A percentile compares a stretch with the other conserved stretches of the same genome.
phyloP scores from a whole-genome alignment of 2,113 vertebrate species.

The Dascyllus trimaculatus region DNA sequence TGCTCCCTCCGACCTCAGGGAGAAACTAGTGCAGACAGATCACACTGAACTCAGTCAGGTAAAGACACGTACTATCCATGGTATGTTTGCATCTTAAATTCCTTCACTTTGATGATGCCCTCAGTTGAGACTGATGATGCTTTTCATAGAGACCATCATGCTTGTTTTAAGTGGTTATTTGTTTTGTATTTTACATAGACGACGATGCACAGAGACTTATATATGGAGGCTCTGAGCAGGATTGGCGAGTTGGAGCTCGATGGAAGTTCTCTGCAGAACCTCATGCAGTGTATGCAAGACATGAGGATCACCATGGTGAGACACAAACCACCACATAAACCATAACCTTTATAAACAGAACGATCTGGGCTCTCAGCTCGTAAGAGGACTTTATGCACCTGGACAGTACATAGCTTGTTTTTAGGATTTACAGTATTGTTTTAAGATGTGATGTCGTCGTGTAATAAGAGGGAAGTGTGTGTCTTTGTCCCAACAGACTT shows the following conservation, averaged over 20 bases:
- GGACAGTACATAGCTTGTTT: no score
- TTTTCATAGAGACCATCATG: no score
- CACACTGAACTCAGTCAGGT: conserved; percentile 85
- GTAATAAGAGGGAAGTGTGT: not conserved
- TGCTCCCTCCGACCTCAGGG: conserved; percentile 83
- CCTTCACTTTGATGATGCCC: not conserved
- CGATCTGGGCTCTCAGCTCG: not conserved
- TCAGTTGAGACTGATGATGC: not conserved
- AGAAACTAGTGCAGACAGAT: conserved; percentile 88
- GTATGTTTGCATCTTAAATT: not conserved
- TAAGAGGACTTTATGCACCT: no score
- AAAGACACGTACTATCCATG: conserved; percentile 22
- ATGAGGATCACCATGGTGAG: conserved; percentile 73
- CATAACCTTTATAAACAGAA: not conserved
- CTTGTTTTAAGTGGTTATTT: not conserved
- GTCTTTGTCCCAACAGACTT: conserved; percentile 58
- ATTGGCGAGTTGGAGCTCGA: conserved; percentile 79
- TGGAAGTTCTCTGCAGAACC: conserved; percentile 60
- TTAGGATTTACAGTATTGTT: not conserved
- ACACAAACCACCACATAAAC: not conserved
- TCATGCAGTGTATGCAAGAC: conserved; percentile 76
- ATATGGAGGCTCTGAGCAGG: conserved; percentile 73
- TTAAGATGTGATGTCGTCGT: no score
- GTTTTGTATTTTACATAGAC: conserved; percentile 64
- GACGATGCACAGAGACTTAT: conserved; percentile 79